phyloP scores from a whole-genome alignment of 35 echinoderm and acorn worm genomes.

The Amphiura filiformis region DNA sequence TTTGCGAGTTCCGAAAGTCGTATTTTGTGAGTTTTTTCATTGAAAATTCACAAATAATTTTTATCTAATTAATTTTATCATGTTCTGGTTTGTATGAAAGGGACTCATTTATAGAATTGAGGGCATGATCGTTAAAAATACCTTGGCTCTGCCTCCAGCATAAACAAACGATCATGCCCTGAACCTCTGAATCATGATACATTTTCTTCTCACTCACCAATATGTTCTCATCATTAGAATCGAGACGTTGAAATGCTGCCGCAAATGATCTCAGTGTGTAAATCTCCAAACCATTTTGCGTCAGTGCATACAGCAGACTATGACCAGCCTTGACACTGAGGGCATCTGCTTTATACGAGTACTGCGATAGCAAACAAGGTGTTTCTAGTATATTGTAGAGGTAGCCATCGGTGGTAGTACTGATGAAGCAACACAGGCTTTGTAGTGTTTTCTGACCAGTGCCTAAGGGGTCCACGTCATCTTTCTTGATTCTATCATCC shows the following conservation, averaged over 20 bases:
- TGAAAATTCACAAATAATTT: no score
- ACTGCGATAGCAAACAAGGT: slow-evolving; percentile 8
- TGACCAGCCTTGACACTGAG: neutral
- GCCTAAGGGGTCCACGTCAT: no score
- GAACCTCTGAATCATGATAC: no score
- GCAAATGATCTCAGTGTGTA: slow-evolving; percentile 20
- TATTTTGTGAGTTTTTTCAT: no score
- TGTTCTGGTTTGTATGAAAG: no score
- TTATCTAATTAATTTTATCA: no score
- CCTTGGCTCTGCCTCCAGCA: no score
- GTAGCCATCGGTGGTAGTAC: slow-evolving; percentile 9
- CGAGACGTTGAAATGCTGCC: slow-evolving; percentile 6
- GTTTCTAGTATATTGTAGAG: slow-evolving; percentile 17
- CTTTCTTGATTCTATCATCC: neutral
- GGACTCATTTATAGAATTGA: no score
- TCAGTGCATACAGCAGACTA: slow-evolving; percentile 30
- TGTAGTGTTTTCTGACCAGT: neutral
- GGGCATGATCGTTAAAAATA: no score
- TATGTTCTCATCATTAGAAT: neutral
- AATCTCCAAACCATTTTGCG: slow-evolving; percentile 31
- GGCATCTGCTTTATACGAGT: slow-evolving; percentile 42
- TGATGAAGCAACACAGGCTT: slow-evolving; percentile 25
- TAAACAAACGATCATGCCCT: no score
- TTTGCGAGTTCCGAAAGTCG: no score
- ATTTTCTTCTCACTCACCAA: neutral